A percentile compares a stretch with the other conserved stretches of the same genome.
phyloP scores from a whole-genome alignment of 2,797 vertebrate genomes.

The Dryobates pubescens region DNA sequence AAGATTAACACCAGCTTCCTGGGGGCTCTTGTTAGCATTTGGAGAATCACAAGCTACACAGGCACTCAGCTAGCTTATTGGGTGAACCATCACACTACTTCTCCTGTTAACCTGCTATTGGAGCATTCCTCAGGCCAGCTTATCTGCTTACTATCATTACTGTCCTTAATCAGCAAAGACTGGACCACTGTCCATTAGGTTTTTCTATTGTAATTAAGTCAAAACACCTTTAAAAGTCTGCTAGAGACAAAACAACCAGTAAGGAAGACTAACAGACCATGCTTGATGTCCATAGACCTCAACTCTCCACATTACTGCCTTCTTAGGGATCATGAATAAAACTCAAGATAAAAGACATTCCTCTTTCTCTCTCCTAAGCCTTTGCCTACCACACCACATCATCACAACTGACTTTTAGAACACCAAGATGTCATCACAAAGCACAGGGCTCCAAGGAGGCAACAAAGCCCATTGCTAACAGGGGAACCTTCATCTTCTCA shows the following conservation, averaged over 20 bases:
- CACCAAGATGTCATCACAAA: not conserved
- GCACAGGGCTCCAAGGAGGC: not conserved
- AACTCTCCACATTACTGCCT: not conserved
- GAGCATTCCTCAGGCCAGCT: not conserved
- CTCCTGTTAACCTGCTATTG: not conserved
- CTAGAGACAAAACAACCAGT: not conserved
- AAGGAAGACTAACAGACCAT: not conserved
- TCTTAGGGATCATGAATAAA: not conserved
- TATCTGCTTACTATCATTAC: not conserved
- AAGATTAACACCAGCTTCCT: not conserved
- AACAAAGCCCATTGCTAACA: not conserved
- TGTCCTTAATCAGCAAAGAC: not conserved
- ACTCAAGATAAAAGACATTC: not conserved
- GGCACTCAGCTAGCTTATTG: not conserved
- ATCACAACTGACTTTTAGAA: not conserved
- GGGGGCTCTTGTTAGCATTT: not conserved
- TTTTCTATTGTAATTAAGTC: not conserved
- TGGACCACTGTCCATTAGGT: not conserved
- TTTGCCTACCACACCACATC: not conserved
- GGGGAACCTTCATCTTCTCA: accelerated
- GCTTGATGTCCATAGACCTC: not conserved
- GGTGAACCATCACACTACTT: not conserved
- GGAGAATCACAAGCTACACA: not conserved
- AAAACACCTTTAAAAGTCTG: not conserved
- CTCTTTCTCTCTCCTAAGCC: not conserved